Evolutionary conservation across 2,888 invertebrate genomes (phyloP).

Genomic region (Hypolimnas misippus): DNA sequence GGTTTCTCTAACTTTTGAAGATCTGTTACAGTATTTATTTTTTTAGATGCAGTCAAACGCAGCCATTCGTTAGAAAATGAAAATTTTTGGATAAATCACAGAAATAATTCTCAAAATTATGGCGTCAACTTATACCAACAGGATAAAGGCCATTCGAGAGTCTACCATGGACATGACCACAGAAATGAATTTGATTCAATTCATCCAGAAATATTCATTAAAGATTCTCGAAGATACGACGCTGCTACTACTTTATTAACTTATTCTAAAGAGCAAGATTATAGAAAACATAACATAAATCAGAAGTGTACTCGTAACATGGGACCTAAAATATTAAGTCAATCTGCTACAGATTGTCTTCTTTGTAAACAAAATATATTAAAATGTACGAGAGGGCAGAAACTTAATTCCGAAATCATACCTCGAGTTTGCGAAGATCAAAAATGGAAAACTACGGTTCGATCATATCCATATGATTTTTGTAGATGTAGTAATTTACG

Average conservation of each 20-base stretch:
- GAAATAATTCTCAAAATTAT: conserved; percentile 49
- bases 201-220: conserved; percentile 44
- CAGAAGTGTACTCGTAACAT: conserved; percentile 56
- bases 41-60: conserved; percentile 57
- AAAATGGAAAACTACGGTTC: conserved; percentile 23
- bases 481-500: conserved; percentile 54
- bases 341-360: conserved; percentile 15
- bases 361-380: conserved; percentile 37
- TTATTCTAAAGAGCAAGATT: conserved; percentile 44
- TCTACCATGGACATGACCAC: conserved; percentile 58
- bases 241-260: conserved; percentile 45
- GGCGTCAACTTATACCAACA: conserved; percentile 49
- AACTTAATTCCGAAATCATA: conserved; percentile 40
- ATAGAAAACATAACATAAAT: conserved; percentile 49
- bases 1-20: no score
- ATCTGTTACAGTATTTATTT: no score
- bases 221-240: conserved; percentile 54
- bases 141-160: conserved; percentile 60
- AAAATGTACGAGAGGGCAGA: conserved; percentile 53
- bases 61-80: conserved; percentile 41
- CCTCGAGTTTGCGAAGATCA: conserved; percentile 35
- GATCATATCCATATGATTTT: conserved; percentile 33
- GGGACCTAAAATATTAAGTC: background rate
- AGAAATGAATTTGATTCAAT: conserved; percentile 43
- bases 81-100: conserved; percentile 47